A percentile compares a stretch with the other conserved stretches of the same genome.
These are phyloP conservation scores for Microplitis demolitor DNA, from an alignment of 1,140 invertebrate genomes.

Conservation along the genomic window DNA sequence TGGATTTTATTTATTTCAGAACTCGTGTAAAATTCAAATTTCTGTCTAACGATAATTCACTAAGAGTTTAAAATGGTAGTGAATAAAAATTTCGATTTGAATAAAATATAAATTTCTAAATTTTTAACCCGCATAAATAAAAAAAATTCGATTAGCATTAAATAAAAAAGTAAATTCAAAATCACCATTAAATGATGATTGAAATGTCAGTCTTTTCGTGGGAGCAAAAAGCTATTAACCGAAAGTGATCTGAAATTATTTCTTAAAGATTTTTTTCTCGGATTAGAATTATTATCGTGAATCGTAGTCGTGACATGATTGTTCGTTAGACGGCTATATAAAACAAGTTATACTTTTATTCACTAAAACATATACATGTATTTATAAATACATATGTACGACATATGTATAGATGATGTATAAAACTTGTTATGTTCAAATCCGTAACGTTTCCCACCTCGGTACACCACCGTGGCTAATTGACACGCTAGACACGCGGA, in stretches of 20 bases:
- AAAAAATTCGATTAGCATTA: background rate
- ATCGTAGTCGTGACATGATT: no score
- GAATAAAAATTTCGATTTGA: no score
- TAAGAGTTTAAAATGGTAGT: no score
- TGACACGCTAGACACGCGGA: slow-evolving; percentile 49
- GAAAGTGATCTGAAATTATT: background rate
- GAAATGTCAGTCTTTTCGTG: background rate
- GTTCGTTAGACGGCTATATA: no score
- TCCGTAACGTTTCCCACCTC: slow-evolving; percentile 27
- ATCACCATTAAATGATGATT: slow-evolving; percentile 19
- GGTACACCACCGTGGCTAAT: slow-evolving; percentile 49
- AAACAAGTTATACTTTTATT: no score
- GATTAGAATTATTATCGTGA: no score
- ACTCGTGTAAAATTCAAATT: no score
- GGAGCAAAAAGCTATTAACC: background rate
- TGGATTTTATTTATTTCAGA: no score
- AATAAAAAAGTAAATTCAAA: background rate
- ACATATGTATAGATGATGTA: background rate
- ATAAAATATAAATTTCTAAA: no score
- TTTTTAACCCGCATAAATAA: background rate
- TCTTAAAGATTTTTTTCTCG: no score
- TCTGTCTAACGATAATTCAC: no score
- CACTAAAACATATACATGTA: no score
- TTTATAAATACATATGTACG: background rate
- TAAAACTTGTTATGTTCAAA: background rate